Evolutionary conservation across 2,113 vertebrate genomes (phyloP).

Genomic region (Papio anubis): DNA sequence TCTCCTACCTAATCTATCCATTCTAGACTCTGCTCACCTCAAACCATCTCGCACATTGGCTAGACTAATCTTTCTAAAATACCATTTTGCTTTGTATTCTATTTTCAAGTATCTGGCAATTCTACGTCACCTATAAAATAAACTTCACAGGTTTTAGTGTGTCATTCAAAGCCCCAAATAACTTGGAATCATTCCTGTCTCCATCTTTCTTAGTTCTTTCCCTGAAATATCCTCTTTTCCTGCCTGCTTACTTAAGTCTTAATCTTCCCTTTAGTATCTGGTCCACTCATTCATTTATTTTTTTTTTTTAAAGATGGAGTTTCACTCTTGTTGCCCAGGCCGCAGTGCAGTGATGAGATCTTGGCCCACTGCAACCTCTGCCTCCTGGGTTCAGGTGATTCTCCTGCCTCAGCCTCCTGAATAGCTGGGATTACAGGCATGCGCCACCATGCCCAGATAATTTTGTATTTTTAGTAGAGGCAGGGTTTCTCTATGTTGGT

Average conservation of each 20-base stretch:
- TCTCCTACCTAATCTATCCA: background rate
- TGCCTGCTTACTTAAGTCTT: background rate
- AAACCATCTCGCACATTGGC: background rate
- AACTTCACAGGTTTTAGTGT: background rate
- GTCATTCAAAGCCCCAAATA: background rate
- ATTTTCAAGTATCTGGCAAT: background rate
- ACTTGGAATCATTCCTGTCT: background rate
- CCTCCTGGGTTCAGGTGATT: too few relatives aligned
- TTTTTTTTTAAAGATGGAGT: background rate
- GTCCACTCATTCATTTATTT: background rate
- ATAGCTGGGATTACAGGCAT: too few relatives aligned
- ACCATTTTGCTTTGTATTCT: background rate
- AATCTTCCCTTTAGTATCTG: background rate
- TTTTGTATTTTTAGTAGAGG: too few relatives aligned
- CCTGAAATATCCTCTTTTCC: background rate
- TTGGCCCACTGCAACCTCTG: too few relatives aligned
- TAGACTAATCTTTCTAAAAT: background rate
- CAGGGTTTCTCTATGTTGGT: too few relatives aligned
- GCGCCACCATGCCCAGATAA: too few relatives aligned
- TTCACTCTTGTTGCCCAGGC: too few relatives aligned
- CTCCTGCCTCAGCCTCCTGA: too few relatives aligned
- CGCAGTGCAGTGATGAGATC: accelerated
- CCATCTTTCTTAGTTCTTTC: background rate
- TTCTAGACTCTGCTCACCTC: background rate
- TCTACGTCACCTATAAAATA: background rate